Conservation (phyloP, 2,797 vertebrate genomes). For the Novumbra hubbsi region DNA sequence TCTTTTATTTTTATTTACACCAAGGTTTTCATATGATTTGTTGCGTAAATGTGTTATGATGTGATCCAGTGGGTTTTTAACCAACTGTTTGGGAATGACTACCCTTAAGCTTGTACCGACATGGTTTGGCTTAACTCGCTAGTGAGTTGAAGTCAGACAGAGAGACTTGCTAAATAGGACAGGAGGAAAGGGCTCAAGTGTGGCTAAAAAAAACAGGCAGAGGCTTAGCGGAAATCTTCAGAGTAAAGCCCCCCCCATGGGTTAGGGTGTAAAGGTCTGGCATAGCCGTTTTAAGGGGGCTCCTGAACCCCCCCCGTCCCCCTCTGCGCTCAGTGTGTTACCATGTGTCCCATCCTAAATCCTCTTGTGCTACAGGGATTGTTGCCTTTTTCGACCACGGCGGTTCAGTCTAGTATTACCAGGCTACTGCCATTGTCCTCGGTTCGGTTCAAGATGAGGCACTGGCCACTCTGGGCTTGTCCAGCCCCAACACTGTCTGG, state of each 20-base stretch:
- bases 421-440: neutral
- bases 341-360: conserved; percentile 35
- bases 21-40: no score
- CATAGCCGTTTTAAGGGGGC: conserved; percentile 2
- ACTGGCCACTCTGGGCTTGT: conserved; percentile 8
- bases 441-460: conserved; percentile 39
- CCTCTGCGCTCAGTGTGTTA: conserved; percentile 33
- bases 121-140: neutral
- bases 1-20: no score
- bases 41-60: no score
- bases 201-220: conserved; percentile 46
- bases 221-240: conserved; percentile 55
- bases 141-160: neutral
- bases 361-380: conserved; percentile 43
- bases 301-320: conserved; percentile 39
- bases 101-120: neutral
- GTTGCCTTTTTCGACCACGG: conserved; percentile 26
- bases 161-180: neutral
- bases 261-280: conserved; percentile 45
- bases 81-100: no score
- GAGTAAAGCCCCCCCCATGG: conserved; percentile 22
- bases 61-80: no score
- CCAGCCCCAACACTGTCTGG: neutral
- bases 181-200: conserved; percentile 34
- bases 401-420: neutral